A percentile compares a stretch with the other conserved stretches of the same genome.
phyloP scores from a whole-genome alignment of 2,113 vertebrate genomes.

The Nyctereutes procyonoides region DNA sequence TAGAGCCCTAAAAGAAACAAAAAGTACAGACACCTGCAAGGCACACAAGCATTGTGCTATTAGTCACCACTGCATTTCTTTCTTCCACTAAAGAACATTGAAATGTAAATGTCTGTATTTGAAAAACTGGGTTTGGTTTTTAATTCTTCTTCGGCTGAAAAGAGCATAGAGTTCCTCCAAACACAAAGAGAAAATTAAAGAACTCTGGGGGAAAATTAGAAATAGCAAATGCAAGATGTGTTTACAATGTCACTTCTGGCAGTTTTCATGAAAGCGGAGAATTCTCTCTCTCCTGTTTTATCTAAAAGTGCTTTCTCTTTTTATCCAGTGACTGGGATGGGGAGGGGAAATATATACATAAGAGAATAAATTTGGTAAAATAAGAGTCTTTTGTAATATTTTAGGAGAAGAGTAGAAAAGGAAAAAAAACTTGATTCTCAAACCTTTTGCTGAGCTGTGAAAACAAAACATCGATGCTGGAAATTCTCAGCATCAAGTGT shows the following conservation, averaged over 20 bases:
- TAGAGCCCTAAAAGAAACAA: neutral
- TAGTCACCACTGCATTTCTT: neutral
- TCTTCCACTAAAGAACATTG: neutral
- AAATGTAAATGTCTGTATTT: neutral
- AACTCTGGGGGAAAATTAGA: neutral
- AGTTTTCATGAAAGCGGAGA: neutral
- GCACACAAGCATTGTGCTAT: neutral
- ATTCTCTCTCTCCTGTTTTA: neutral
- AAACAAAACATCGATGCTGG: neutral
- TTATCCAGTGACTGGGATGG: neutral
- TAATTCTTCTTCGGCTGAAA: neutral
- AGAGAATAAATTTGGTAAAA: neutral
- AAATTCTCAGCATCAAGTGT: neutral
- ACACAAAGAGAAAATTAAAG: neutral
- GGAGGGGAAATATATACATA: neutral
- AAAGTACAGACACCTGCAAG: neutral
- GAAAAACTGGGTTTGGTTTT: neutral
- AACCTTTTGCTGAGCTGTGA: neutral
- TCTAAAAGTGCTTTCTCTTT: neutral
- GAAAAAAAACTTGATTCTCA: neutral
- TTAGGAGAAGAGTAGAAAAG: neutral
- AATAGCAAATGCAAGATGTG: neutral
- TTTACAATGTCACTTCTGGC: neutral
- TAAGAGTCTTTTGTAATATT: neutral
- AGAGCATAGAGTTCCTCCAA: neutral